Evolutionary conservation across 23 tunicate genomes (phyloP).

Genomic region (Halocynthia aurantium): DNA sequence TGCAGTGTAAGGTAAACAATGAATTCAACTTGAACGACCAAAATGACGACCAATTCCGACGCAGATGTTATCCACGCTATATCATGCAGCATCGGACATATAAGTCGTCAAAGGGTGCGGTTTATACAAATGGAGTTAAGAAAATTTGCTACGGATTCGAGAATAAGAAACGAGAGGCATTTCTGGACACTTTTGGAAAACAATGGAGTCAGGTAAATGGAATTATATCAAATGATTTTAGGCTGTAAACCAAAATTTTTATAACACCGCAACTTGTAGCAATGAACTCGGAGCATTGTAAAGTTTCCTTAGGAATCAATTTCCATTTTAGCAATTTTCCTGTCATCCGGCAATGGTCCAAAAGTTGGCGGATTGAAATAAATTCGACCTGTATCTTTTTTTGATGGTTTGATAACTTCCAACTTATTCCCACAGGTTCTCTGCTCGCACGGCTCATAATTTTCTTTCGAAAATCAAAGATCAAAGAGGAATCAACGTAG

Average conservation of each 20-base stretch:
- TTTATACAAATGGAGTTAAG: constrained; percentile 76
- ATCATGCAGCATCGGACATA: constrained; percentile 38
- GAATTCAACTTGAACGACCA: no score
- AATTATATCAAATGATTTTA: background rate
- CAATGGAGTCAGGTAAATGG: constrained; percentile 44
- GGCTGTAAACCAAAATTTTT: background rate
- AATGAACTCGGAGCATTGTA: no score
- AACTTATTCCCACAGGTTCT: constrained; percentile 28
- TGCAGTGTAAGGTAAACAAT: no score
- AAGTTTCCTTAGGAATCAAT: no score
- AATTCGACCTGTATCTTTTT: no score
- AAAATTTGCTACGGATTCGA: constrained; percentile 49
- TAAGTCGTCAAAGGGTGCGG: constrained; percentile 68
- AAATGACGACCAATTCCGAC: background rate
- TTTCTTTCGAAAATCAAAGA: constrained; percentile 32
- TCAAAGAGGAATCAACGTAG: constrained; percentile 61
- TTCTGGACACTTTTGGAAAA: constrained; percentile 67
- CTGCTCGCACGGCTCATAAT: constrained; percentile 41
- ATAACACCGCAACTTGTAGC: no score
- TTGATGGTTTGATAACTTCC: background rate
- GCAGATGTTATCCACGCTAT: constrained; percentile 11
- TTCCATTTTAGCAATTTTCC: no score
- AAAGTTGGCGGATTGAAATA: no score
- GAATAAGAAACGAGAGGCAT: constrained; percentile 39
- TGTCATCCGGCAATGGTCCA: no score